Base-by-base conservation (phyloP, 1,140 invertebrate genomes). In the Trichoplusia ni region DNA sequence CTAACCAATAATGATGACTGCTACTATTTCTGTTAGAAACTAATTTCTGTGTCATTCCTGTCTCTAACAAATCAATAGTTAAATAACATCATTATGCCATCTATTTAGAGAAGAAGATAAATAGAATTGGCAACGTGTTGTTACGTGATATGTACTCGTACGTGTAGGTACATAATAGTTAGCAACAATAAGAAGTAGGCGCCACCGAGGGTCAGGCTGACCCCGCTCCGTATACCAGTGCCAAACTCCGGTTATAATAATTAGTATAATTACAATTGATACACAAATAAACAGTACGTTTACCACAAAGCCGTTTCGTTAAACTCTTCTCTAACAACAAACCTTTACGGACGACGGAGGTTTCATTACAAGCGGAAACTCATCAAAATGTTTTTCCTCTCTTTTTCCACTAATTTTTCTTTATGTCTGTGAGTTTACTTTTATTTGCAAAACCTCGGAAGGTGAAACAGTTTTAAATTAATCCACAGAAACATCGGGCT, bases 391-490 rank as follows among this genome's bases (percentile, higher is more conserved):
- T 44, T 46, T n/a, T 62, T 51, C 13, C 25, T n/a, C 21, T 44
- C 37, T 46, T 47, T 29, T 64, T 56, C 13, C 29, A 47, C 18
- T 11, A 46, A 35, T 56, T 47, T n/a, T 64, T 53, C 27, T 54
- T 56, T 37, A 47, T 27, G 27, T 35, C 18, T 4, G 8, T 37
- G 25, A 42, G 38, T 29, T 60, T 35, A 33, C 38, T 46, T 54
- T 64, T 64, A 44, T 64, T 56, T 63, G 47, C 16, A 31, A 23
- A 31, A 62, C 33, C 44, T 51, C 21, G 33, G 49, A 63, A 63
- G 44, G 47, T 53, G 27, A 53, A 44, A 53, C 47, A 35, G 47
- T 63, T 63, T 63, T 31, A 44, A 53, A 63, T 63, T 40, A 53
- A 63, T 21, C 49, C 38, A 51, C 47, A 42, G 49, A 56, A 64